These are phyloP conservation scores for Carassius auratus DNA, from an alignment of 2,113 vertebrate genomes.

Conservation along the genomic window DNA sequence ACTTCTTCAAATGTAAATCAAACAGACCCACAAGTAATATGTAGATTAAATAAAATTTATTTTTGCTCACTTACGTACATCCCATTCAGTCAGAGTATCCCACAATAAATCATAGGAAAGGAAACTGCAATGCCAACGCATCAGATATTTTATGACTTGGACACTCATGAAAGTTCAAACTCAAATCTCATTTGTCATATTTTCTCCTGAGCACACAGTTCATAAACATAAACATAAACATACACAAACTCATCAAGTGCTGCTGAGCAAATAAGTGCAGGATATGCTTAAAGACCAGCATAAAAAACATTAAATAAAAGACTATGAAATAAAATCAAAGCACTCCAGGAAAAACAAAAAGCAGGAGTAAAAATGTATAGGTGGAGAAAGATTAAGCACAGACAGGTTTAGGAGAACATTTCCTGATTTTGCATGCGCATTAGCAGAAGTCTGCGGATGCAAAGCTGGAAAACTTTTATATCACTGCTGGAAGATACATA, in stretches of 20 bases:
- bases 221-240: not conserved
- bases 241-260: not conserved
- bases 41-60: constrained; percentile 30
- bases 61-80: constrained; percentile 8
- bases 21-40: not conserved
- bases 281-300: not conserved
- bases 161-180: not conserved
- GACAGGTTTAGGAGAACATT: not conserved
- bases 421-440: constrained; percentile 1
- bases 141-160: not conserved
- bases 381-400: not conserved
- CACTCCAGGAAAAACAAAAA: not conserved
- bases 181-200: not conserved
- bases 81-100: not conserved
- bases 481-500: not conserved
- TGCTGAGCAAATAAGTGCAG: not conserved
- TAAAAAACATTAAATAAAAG: constrained; percentile 30
- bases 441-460: not conserved
- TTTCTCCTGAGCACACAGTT: not conserved
- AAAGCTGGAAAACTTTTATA: not conserved
- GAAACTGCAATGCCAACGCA: not conserved
- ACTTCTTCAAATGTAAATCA: not conserved
- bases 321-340: constrained; percentile 19
- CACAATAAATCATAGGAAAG: not conserved
- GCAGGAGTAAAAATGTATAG: not conserved